Conservation (phyloP, 2,113 vertebrate species). For the Antechinus stuartii region DNA sequence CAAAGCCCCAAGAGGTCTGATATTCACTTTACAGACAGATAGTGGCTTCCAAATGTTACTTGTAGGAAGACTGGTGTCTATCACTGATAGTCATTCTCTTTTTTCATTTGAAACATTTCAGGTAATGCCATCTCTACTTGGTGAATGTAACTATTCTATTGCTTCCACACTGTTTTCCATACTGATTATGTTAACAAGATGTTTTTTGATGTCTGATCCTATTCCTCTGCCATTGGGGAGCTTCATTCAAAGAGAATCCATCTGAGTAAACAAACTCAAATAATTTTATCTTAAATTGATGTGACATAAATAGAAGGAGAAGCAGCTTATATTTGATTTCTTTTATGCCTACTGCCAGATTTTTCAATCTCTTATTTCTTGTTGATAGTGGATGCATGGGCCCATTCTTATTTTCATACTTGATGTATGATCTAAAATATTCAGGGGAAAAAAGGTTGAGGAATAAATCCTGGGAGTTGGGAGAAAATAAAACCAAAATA, state of each 20-base stretch:
- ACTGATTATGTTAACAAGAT: neutral
- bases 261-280: neutral
- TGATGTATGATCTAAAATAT: conserved; percentile 19
- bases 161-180: neutral
- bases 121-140: neutral
- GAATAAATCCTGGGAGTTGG: neutral
- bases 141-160: neutral
- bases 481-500: neutral
- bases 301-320: neutral
- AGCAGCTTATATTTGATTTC: neutral
- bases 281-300: neutral
- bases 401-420: conserved; percentile 14
- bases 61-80: neutral
- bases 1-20: neutral
- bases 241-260: neutral
- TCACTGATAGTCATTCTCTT: neutral
- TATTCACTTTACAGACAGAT: neutral
- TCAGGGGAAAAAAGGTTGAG: neutral
- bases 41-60: neutral
- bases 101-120: neutral
- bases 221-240: neutral
- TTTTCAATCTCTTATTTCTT: neutral
- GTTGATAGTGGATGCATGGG: neutral
- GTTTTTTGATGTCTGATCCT: neutral
- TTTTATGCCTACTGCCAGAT: neutral